Evolutionary conservation across 2,888 invertebrate species (phyloP), one percentile per base, ranked within the genome.

Genomic region (Microplitis deprimator): DNA sequence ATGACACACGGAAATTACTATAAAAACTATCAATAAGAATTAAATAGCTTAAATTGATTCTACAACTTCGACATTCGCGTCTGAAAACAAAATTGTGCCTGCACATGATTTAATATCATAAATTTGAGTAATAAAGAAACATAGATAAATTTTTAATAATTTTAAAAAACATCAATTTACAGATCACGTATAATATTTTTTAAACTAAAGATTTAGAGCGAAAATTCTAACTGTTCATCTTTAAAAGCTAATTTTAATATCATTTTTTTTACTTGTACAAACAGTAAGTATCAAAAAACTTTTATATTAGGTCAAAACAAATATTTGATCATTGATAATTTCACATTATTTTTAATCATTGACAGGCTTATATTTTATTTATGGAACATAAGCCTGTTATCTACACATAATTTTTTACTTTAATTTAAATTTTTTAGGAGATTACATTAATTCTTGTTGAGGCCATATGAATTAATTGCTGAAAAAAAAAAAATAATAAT

Each of bases 391-490:
- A 8, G 13, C 50, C 50, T 13, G 8, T 50, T 50, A 13, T 50
- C 4, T 50, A 5, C 50, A 16, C 62, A 8, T 17, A 61, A 17
- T 29, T 71, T 50, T 72, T 20, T 10, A 17, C n/a, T 8, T 41
- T 7, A 1, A 59, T 40, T 0, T 8, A 50, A 8, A 65, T 5
- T 41, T 5, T 17, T 29, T 16, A 13, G 6, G 6, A 59, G 29
- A 5, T 13, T 13, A 13, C 10, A 70, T 65, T 64, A 6, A 79
- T 92, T 91, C 82, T 92, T 95, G 82, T 93, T 93, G 90, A 94
- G 95, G 68, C 96, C 96, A 85, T 93, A 95, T 0, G 94, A 93
- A 88, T 95, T 94, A 87, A 94, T 94, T 10, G 93, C 93, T 93
- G 91, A 73, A 92, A 92, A 82, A 87, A 92, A 82, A 87, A 74